Conservation (phyloP, 2,888 invertebrate genomes). For the Biston stratarius region DNA sequence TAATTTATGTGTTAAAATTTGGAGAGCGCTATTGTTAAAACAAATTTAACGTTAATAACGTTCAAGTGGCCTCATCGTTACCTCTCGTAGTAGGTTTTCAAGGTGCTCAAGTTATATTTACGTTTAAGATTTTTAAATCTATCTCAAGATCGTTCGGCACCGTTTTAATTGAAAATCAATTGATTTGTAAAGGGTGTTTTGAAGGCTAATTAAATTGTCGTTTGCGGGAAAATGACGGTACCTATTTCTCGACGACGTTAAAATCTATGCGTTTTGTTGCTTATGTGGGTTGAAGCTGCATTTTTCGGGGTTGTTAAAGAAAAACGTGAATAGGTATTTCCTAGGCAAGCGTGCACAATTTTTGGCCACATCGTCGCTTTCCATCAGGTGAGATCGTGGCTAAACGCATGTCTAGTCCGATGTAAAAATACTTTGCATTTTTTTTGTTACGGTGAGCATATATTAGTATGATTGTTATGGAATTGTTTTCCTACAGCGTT, state of each 20-base stretch:
- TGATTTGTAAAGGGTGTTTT: constrained; percentile 23
- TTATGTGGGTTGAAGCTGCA: too few species aligned
- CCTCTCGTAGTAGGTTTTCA: constrained; percentile 33
- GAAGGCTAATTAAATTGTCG: constrained; percentile 35
- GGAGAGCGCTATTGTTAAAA: constrained; percentile 42
- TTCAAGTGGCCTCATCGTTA: constrained; percentile 33
- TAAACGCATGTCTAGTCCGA: too few species aligned
- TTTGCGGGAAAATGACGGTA: constrained; percentile 22
- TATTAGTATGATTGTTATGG: background rate
- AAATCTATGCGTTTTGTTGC: too few species aligned
- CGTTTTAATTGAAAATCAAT: constrained; percentile 20
- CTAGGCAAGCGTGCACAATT: too few species aligned
- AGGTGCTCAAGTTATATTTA: constrained; percentile 39
- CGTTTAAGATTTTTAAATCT: constrained; percentile 18
- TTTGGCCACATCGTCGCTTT: too few species aligned
- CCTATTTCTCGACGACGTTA: constrained; percentile 4
- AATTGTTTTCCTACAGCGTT: too few species aligned
- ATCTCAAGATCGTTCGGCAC: constrained; percentile 17
- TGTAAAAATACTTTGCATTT: too few species aligned
- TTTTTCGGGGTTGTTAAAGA: too few species aligned
- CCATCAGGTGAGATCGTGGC: too few species aligned
- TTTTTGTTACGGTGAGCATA: background rate
- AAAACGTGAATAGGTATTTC: too few species aligned
- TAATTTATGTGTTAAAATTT: constrained; percentile 41
- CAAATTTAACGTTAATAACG: constrained; percentile 41